These are phyloP conservation scores for Microcaecilia unicolor DNA, from an alignment of 2,797 vertebrate genomes.

Conservation along the genomic window DNA sequence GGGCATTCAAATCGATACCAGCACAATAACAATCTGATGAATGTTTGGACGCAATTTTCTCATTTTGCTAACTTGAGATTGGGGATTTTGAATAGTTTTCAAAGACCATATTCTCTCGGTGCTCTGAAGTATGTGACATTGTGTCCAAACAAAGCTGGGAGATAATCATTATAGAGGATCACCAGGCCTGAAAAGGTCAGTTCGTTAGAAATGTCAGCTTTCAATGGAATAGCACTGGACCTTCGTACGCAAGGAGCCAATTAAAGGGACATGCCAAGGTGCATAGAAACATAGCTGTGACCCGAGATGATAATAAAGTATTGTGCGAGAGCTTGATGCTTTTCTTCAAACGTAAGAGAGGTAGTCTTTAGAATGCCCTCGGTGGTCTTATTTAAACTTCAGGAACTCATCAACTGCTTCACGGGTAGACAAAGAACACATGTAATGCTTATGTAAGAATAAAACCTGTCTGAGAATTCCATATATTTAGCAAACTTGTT, in stretches of 20 bases:
- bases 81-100: conserved; percentile 67
- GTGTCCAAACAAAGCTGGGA: conserved; percentile 84
- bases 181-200: conserved; percentile 93
- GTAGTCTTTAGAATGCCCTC: conserved; percentile 37
- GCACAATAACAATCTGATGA: conserved; percentile 86
- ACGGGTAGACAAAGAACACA: no score
- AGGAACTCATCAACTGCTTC: conserved; percentile 41
- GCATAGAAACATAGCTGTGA: conserved; percentile 53
- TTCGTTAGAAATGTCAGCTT: conserved; percentile 97
- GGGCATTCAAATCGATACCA: conserved; percentile 92
- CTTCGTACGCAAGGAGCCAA: conserved; percentile 84
- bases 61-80: conserved; percentile 67
- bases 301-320: conserved; percentile 53
- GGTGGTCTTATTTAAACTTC: conserved; percentile 36
- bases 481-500: no score
- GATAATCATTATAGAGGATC: conserved; percentile 96
- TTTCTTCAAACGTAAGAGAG: conserved; percentile 47
- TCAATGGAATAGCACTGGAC: conserved; percentile 81
- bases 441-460: no score
- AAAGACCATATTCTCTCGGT: conserved; percentile 55
- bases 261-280: conserved; percentile 83
- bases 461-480: no score
- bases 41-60: conserved; percentile 89
- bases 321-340: conserved; percentile 33
- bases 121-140: conserved; percentile 62